Base-by-base conservation (phyloP, 2,797 vertebrate genomes). In the Tympanoctomys barrerae region DNA sequence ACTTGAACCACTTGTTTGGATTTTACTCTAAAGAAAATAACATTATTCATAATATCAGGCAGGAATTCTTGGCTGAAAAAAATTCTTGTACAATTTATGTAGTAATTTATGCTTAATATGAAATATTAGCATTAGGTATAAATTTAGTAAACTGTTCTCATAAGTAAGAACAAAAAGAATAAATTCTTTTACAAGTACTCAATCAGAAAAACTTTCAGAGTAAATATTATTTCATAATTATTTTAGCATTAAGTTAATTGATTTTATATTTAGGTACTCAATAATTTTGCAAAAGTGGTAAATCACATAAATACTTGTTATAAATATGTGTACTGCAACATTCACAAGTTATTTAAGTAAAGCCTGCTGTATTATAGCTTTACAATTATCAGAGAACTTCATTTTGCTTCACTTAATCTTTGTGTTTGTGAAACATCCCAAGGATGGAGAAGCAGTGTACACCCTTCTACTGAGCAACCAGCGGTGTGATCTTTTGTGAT, bases 271-370 rank as follows among this genome's bases (percentile, higher is more conserved):
- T 83, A 87, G 61, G 19, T 16, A 86, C 82, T 61, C 61, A 31
- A 46, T 79, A 16, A 73, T 95, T 95, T 91, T 85, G 16, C 24
- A 49, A 87, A 95, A 91, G 42, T 39, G 14, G 5, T 81, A 89
- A 86, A 78, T 73, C 62, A 59, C 81, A 7, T 81, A 75, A 80
- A 7, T 16, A 75, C 3, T 87, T 87, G 22, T 86, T 49, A 92
- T 12, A 1, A 94, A 39, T 7, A 87, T 9, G 26, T 90, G 26
- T 42, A 68, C 77, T 4, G 31, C 52, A 26, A 79, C 26, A 83
- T 90, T 52, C n/a, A n/a, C 73, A 95, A 70, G 28, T 82, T 52
- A 49, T 3, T 16, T 62, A 91, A 88, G 24, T 68, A 49, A 88
- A 28, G 5, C 59, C 24, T 52, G 18, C 14, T 28, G 2, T 57